Evolutionary conservation across 2,113 vertebrate species (phyloP).

Genomic region (Paedocypris sp.): DNA sequence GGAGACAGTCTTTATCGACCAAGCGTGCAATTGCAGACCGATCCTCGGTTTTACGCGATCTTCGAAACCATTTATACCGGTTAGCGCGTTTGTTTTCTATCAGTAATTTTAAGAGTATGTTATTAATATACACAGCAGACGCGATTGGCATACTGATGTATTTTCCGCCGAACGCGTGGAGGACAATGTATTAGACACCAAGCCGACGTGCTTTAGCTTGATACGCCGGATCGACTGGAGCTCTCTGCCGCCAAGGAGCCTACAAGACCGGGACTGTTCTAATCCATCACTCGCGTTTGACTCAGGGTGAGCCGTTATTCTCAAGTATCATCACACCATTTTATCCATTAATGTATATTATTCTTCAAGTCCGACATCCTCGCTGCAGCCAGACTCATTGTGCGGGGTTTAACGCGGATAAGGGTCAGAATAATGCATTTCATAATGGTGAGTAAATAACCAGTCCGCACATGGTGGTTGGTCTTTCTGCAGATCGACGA

Average conservation of each 20-base stretch:
- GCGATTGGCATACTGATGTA: neutral
- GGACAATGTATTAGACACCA: constrained; percentile 7
- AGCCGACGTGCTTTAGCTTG: constrained; percentile 9
- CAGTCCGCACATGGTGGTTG: constrained; percentile 3
- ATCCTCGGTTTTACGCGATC: neutral
- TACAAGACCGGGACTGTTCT: neutral
- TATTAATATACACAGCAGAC: neutral
- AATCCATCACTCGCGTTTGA: neutral
- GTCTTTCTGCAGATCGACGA: neutral
- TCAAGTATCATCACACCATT: neutral
- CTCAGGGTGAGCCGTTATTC: neutral
- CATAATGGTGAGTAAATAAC: neutral
- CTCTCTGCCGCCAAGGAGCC: neutral
- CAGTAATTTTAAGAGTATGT: constrained; percentile 11
- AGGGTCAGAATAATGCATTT: neutral
- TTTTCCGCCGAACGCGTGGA: neutral
- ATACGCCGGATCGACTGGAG: neutral
- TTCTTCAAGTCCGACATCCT: neutral
- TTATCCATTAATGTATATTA: neutral
- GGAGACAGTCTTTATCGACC: constrained; percentile 3
- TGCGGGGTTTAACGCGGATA: neutral
- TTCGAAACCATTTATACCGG: neutral
- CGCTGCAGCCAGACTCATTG: neutral
- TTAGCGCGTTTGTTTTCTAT: neutral
- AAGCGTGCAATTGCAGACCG: constrained; percentile 4